phyloP scores from a whole-genome alignment of 2,113 vertebrate species.

The Eubucco bourcierii region DNA sequence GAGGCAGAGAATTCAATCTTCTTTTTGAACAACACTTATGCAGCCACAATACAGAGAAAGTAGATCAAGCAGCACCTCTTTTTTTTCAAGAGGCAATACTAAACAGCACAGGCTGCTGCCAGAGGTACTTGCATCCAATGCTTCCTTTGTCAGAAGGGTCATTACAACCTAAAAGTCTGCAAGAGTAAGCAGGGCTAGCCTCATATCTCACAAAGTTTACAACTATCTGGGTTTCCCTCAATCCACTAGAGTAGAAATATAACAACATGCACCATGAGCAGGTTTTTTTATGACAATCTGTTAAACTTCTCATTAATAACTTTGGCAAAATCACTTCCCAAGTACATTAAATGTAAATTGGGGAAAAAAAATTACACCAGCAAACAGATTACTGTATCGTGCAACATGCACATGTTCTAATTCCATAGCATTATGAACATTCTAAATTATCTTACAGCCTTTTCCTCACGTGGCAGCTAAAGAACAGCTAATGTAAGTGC shows the following conservation, averaged over 20 bases:
- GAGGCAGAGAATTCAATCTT: not conserved
- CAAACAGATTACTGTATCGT: not conserved
- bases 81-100: not conserved
- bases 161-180: rapidly evolving
- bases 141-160: not conserved
- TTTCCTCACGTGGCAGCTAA: not conserved
- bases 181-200: not conserved
- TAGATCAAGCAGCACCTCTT: not conserved
- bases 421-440: not conserved
- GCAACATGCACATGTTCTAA: not conserved
- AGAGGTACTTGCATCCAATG: not conserved
- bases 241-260: not conserved
- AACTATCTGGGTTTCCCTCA: not conserved
- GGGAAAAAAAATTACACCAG: not conserved
- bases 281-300: not conserved
- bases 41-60: not conserved
- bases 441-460: not conserved
- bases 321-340: constrained; percentile 27
- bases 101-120: not conserved
- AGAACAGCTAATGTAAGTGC: not conserved
- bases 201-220: not conserved
- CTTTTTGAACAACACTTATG: not conserved
- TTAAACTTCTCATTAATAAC: not conserved
- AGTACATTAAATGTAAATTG: constrained; percentile 14
- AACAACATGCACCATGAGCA: not conserved